Percentiles rank a stretch among this genome's conserved stretches.
Evolutionary conservation across 1,140 invertebrate species (phyloP).

Genomic region (Geopemphigus sp.): DNA sequence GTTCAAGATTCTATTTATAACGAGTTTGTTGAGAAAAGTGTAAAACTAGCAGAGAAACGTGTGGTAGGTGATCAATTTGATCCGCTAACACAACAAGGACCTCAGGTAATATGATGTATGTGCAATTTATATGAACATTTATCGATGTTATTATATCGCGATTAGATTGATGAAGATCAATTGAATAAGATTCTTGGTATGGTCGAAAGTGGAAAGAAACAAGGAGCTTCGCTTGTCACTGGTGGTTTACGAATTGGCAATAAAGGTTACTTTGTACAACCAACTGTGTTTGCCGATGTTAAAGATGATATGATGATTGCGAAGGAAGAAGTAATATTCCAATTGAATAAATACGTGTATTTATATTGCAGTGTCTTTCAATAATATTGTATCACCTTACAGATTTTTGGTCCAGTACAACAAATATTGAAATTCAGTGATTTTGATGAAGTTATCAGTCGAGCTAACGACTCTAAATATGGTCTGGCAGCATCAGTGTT

Average conservation of each 20-base stretch:
- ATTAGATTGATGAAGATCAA: constrained; percentile 83
- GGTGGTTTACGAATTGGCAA: constrained; percentile 74
- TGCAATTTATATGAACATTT: not conserved
- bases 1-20: constrained; percentile 94
- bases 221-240: constrained; percentile 82
- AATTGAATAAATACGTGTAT: not conserved
- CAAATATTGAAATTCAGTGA: constrained; percentile 90
- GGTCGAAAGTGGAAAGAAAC: constrained; percentile 79
- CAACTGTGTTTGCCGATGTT: constrained; percentile 94
- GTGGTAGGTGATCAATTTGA: constrained; percentile 90
- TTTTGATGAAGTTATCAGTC: constrained; percentile 83
- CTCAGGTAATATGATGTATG: constrained; percentile 65
- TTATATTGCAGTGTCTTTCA: not conserved
- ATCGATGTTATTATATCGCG: not conserved
- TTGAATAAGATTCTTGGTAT: constrained; percentile 79
- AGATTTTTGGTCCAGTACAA: constrained; percentile 98
- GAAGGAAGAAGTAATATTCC: constrained; percentile 71
- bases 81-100: constrained; percentile 79
- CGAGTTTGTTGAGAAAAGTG: constrained; percentile 87
- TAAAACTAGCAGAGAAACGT: constrained; percentile 75
- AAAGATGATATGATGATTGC: constrained; percentile 91
- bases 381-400: constrained; percentile 50
- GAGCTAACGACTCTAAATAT: constrained; percentile 87
- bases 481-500: constrained; percentile 89
- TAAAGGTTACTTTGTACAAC: constrained; percentile 87